Evolutionary conservation across 2,113 vertebrate species (phyloP), one percentile per base, ranked within the genome.

Genomic region (Antigone vipio): DNA sequence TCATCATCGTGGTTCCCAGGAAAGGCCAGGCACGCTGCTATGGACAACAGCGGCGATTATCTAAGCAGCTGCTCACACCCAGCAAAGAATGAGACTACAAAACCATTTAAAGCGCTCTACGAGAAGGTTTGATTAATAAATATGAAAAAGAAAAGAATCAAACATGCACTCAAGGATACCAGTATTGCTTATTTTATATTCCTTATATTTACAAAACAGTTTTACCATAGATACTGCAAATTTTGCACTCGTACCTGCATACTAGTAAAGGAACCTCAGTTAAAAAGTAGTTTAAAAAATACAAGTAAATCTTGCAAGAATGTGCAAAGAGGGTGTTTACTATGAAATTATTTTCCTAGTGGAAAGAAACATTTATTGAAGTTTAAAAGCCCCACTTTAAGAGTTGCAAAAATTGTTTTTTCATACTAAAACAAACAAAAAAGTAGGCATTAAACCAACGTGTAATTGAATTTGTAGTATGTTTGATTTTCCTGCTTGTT

Each of bases 61-160:
- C 1, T 19, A 20, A 53, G 18, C 56, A 26, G 35, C 14, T 23
- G 19, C 21, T n/a, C 47, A 38, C 53, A 23, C 9, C 23, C 1
- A 0, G 67, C 24, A 18, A 59, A 53, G 35, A 35, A 66, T 15
- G 60, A 58, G 42, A 14, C 5, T 26, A 66, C 18, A 55, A 62
- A 73, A 34, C 8, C 14, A 40, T 35, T 40, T 21, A 7, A 22
- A 56, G 52, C 0, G 3, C 44, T 40, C 40, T 21, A 0, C 2
- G 26, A 15, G 13, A 72, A 64, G 56, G 21, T 10, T 78, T 22
- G 34, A 18, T 40, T 14, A 26, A 24, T 9, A 45, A 72, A 63
- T 14, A 47, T 4, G 12, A 47, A 21, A 34, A 20, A 47, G 40
- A 40, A 78, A 9, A 12, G 23, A 38, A 3, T 1, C 38, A 42